Percentiles rank a stretch among this genome's conserved stretches.
Evolutionary conservation across 2,888 invertebrate species (phyloP).

Genomic region (Seira sanloemensis): DNA sequence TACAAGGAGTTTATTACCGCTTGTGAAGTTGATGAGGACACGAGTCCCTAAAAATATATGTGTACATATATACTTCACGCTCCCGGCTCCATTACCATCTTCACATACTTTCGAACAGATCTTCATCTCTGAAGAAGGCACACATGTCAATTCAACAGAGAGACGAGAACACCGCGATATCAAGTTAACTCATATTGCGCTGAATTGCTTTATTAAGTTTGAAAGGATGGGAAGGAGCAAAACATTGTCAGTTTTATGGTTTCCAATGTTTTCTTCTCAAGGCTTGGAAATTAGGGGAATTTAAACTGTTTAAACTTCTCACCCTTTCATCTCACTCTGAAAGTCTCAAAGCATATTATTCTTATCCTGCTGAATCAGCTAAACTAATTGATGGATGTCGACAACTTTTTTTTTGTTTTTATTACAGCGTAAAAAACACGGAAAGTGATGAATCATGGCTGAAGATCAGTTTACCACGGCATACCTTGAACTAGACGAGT

Average conservation of each 20-base stretch:
- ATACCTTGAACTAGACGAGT: not conserved
- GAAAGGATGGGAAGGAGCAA: not conserved
- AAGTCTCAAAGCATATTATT: not conserved
- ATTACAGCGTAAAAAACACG: not conserved
- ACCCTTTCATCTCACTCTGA: not conserved
- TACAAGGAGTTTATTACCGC: not conserved
- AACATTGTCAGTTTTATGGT: too few species aligned
- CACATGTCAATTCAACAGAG: not conserved
- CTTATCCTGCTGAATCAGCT: not conserved
- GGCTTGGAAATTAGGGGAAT: too few species aligned
- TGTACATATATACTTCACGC: not conserved
- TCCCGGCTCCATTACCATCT: too few species aligned
- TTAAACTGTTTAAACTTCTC: not conserved
- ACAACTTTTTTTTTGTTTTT: not conserved
- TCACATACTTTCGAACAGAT: not conserved
- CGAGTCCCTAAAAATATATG: too few species aligned
- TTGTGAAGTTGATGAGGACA: conserved; percentile 16
- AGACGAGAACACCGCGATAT: not conserved
- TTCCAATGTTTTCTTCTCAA: too few species aligned
- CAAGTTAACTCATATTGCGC: not conserved
- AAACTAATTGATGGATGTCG: not conserved
- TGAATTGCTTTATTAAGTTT: not conserved
- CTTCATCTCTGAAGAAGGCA: not conserved
- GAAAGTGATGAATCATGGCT: not conserved
- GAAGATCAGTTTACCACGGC: not conserved